Conservation (phyloP, 2,113 vertebrate species). For the Nibea albiflora region DNA sequence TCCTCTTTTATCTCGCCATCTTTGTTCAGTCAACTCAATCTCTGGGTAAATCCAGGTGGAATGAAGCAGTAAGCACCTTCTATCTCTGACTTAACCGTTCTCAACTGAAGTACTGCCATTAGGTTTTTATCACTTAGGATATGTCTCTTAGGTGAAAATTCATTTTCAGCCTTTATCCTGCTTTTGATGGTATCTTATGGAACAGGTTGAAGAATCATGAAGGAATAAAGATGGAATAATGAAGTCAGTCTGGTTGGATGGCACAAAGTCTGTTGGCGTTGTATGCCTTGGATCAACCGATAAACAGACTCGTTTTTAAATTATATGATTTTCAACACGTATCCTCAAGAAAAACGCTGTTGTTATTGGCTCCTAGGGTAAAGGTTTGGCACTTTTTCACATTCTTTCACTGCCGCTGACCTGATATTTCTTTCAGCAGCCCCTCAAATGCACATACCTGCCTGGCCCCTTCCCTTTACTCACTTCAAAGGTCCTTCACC, state of each 20-base stretch:
- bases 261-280: not conserved
- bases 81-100: not conserved
- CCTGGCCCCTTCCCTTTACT: slow-evolving; percentile 19
- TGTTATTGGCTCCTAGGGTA: slow-evolving; percentile 21
- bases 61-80: slow-evolving; percentile 5
- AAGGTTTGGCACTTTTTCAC: slow-evolving; percentile 1
- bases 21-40: slow-evolving; percentile 6
- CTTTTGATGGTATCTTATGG: slow-evolving; percentile 30
- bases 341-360: slow-evolving; percentile 22
- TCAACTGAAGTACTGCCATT: slow-evolving; percentile 33
- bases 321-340: slow-evolving; percentile 16
- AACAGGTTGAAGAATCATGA: slow-evolving; percentile 7
- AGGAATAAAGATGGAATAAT: slow-evolving; percentile 24
- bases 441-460: slow-evolving; percentile 61
- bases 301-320: slow-evolving; percentile 13
- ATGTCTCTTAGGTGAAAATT: not conserved
- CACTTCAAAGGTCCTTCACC: slow-evolving; percentile 56
- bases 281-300: slow-evolving; percentile 25
- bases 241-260: not conserved
- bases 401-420: slow-evolving; percentile 55
- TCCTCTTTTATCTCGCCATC: slow-evolving; percentile 27
- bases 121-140: slow-evolving; percentile 26
- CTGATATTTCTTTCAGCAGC: slow-evolving; percentile 65
- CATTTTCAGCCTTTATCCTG: slow-evolving; percentile 2
- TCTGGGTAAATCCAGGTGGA: slow-evolving; percentile 31